phyloP scores from a whole-genome alignment of 2,888 invertebrate genomes.

The Odiellus spinosus region DNA sequence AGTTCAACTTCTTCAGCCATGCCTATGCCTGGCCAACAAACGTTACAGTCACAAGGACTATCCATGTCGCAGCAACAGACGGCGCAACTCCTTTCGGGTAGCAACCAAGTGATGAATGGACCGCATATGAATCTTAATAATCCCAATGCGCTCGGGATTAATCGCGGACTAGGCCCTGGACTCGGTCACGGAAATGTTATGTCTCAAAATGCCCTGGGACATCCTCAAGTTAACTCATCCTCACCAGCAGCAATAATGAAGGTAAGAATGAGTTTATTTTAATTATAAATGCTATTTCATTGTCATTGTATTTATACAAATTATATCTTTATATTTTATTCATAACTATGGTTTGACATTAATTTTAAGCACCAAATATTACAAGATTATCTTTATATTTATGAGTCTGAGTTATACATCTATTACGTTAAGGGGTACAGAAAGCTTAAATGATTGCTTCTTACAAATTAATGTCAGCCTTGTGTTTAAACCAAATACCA shows the following conservation, averaged over 20 bases:
- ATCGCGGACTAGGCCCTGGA: conserved; percentile 5
- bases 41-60: conserved; percentile 8
- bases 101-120: conserved; percentile 26
- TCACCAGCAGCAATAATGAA: conserved; percentile 17
- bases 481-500: no score
- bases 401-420: no score
- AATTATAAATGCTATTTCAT: no score
- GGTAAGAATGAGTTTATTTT: conserved; percentile 8
- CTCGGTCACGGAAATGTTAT: conserved; percentile 16
- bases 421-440: no score
- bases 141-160: conserved; percentile 10
- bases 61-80: conserved; percentile 9
- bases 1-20: conserved; percentile 6
- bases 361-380: no score
- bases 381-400: no score
- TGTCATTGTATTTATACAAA: no score
- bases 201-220: conserved; percentile 17
- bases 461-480: no score
- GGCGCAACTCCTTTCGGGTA: conserved; percentile 4
- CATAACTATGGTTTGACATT: no score
- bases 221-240: conserved; percentile 14
- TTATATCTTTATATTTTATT: no score
- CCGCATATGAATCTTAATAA: conserved; percentile 22
- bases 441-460: no score
- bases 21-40: conserved; percentile 7